Conservation (phyloP, 2,113 vertebrate species). For the Dromiciops gliroides region DNA sequence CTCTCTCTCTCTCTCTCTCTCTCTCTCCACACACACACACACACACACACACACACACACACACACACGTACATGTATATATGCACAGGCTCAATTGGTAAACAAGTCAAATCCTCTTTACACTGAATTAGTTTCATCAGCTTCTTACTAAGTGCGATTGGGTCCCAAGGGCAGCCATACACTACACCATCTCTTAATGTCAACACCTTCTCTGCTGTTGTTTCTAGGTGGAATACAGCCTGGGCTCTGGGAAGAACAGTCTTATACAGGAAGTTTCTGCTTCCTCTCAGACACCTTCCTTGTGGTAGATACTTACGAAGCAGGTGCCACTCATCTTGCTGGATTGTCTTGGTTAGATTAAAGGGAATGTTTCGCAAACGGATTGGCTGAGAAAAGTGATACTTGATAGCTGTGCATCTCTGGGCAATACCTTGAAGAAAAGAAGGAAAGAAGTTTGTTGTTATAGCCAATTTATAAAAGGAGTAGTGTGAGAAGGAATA, state of each 20-base stretch:
- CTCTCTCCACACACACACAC: too few relatives aligned
- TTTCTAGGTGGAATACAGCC: background rate
- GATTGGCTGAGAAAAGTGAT: constrained; percentile 90
- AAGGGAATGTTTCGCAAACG: constrained; percentile 88
- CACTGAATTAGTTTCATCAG: background rate
- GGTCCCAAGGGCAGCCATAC: background rate
- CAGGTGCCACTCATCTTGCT: constrained; percentile 92
- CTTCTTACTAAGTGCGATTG: background rate
- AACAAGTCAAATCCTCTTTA: background rate
- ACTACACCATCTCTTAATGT: background rate
- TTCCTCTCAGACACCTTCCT: constrained; percentile 6
- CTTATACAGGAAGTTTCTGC: constrained; percentile 10
- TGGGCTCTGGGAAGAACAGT: background rate
- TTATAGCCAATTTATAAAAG: constrained; percentile 44
- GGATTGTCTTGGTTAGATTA: constrained; percentile 90
- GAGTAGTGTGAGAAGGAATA: constrained; percentile 28
- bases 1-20: too few relatives aligned
- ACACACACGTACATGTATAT: background rate
- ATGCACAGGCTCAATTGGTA: background rate
- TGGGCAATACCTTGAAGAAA: constrained; percentile 84
- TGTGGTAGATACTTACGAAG: constrained; percentile 83
- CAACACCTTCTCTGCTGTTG: background rate
- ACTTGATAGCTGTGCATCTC: constrained; percentile 89
- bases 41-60: background rate
- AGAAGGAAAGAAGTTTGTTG: constrained; percentile 50